Evolutionary conservation across 2,888 invertebrate genomes (phyloP).

Genomic region (Sinotaia quadrata): DNA sequence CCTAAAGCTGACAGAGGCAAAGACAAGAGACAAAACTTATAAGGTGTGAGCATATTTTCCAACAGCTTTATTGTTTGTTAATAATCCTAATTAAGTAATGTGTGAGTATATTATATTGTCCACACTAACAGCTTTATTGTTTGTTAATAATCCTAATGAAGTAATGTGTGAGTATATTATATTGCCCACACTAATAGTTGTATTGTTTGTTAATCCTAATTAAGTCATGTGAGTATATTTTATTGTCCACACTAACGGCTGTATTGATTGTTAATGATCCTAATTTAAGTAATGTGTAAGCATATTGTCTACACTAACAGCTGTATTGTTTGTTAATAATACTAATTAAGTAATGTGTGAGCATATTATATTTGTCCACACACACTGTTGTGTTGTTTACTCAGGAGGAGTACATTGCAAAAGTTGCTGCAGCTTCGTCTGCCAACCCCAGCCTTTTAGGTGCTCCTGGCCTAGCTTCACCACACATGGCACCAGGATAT

Average conservation of each 20-base stretch:
- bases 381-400: neutral
- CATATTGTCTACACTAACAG: neutral
- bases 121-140: neutral
- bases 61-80: no score
- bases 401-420: no score
- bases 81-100: neutral
- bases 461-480: slow-evolving; percentile 18
- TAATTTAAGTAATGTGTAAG: neutral
- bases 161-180: neutral
- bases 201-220: neutral
- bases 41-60: no score
- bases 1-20: no score
- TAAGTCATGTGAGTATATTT: no score
- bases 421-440: no score
- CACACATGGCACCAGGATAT: slow-evolving; percentile 18
- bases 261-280: no score
- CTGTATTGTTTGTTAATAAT: neutral
- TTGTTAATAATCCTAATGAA: neutral
- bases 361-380: neutral
- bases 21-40: no score
- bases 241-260: neutral
- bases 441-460: slow-evolving; percentile 8
- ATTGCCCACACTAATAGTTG: neutral
- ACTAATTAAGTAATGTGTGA: neutral
- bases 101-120: neutral